These are phyloP conservation scores for Byasa hedistus DNA, from an alignment of 2,888 invertebrate species.

Conservation along the genomic window DNA sequence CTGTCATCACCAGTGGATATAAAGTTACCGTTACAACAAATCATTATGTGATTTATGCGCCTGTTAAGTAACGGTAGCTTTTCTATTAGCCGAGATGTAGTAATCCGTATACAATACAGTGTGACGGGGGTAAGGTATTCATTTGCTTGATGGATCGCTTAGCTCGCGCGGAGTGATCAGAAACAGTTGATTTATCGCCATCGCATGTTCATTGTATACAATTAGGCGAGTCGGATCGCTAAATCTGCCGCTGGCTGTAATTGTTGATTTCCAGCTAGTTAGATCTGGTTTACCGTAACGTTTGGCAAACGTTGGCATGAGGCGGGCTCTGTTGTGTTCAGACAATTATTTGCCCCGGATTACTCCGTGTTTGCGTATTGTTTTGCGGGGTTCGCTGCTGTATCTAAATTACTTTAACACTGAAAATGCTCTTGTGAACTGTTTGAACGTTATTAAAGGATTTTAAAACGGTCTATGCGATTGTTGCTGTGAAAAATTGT, in stretches of 20 bases:
- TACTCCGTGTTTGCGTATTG: constrained; percentile 16
- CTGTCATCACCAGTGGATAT: not conserved
- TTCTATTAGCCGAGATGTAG: constrained; percentile 9
- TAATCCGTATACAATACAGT: constrained; percentile 15
- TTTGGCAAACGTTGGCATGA: constrained; percentile 31
- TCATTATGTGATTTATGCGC: constrained; percentile 5
- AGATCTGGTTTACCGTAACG: constrained; percentile 30
- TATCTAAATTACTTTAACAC: too few species aligned
- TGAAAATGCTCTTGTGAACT: too few species aligned
- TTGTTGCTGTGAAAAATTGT: too few species aligned
- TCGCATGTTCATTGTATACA: constrained; percentile 34
- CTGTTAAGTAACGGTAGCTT: not conserved
- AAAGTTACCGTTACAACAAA: constrained; percentile 12
- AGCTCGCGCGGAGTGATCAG: constrained; percentile 21
- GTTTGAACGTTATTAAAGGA: too few species aligned
- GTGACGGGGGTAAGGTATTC: constrained; percentile 6
- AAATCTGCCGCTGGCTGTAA: constrained; percentile 34
- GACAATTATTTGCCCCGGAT: constrained; percentile 28
- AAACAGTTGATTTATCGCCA: constrained; percentile 22
- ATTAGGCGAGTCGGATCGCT: constrained; percentile 37
- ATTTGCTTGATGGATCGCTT: constrained; percentile 24
- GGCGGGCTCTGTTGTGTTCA: constrained; percentile 20
- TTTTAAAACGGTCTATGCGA: too few species aligned
- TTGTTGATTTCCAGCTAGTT: constrained; percentile 39
- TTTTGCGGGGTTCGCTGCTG: not conserved